Base-by-base conservation (phyloP, 2,113 vertebrate species). In the Panurus biarmicus region DNA sequence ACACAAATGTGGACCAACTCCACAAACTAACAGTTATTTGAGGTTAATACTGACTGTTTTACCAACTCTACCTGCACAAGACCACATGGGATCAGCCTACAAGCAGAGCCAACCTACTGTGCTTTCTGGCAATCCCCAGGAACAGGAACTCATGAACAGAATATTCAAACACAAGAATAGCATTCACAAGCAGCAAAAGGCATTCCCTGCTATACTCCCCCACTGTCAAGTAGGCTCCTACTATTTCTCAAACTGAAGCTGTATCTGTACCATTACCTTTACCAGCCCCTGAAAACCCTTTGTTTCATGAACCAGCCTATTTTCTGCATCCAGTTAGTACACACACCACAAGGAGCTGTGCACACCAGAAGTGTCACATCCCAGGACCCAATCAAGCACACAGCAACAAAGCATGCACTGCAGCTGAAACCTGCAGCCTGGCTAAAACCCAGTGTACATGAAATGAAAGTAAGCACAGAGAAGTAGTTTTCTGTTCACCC, bases 391-490 rank as follows among this genome's bases (percentile, higher is more conserved):
- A 71, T 33, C 56, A 95, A 88, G 54, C 56, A 33, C 3, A 35
- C 23, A 24, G 26, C 0, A 0, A 45, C n/a, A 80, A 19, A 58
- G 25, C 28, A 21, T 3, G n/a, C 12, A 14, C 5, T 57, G 24
- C 3, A 66, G 45, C 14, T 65, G 35, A 58, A 85, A 70, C 28
- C 33, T 50, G 54, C 26, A 70, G 54, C 25, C 58, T 72, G 74
- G 15, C 50, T 61, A 70, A 73, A 48, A 79, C 12, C 2, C 31
- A 60, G 8, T 4, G 17, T 12, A 82, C 4, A 2, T 11, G 7
- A 93, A 58, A 89, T 6, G 5, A 48, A 85, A 72, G 54, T 6
- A 73, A 61, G 58, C 20, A 65, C 54, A 1, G 0, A 53, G 14
- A 29, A 81, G 33, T 0, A 60, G 31, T 90, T 79, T 73, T 44